Conservation (phyloP, 2,113 vertebrate genomes). For the Gorsachius goisagi region DNA sequence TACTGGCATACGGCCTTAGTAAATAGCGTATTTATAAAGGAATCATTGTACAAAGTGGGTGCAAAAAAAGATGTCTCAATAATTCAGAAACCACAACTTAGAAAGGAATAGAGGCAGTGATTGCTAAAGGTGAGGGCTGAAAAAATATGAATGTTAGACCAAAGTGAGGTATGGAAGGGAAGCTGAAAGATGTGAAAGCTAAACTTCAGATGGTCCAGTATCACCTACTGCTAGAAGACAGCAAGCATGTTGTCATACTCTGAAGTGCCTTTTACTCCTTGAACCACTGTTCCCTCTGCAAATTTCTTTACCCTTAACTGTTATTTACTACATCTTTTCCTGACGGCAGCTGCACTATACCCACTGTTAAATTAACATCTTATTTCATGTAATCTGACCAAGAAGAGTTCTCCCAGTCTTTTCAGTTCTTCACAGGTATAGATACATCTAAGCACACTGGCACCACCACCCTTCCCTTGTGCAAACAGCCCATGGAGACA, state of each 20-base stretch:
- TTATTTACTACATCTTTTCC: background rate
- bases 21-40: slow-evolving; percentile 45
- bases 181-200: background rate
- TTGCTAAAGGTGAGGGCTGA: background rate
- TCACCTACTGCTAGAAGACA: background rate
- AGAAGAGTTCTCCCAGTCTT: background rate
- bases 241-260: background rate
- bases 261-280: background rate
- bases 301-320: background rate
- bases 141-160: background rate
- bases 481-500: background rate
- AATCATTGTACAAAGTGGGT: background rate
- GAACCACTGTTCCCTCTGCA: background rate
- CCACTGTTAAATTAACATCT: background rate
- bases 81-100: slow-evolving; percentile 10
- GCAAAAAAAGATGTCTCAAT: slow-evolving; percentile 7
- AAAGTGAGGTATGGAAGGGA: background rate
- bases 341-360: background rate
- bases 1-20: slow-evolving; percentile 39
- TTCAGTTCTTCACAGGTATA: background rate
- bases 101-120: background rate
- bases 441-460: background rate
- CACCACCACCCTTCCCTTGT: background rate
- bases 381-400: background rate
- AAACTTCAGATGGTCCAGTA: background rate